A percentile compares a stretch with the other conserved stretches of the same genome.
Conservation (phyloP, 2,797 vertebrate genomes). For the Pelodytes ibericus region DNA sequence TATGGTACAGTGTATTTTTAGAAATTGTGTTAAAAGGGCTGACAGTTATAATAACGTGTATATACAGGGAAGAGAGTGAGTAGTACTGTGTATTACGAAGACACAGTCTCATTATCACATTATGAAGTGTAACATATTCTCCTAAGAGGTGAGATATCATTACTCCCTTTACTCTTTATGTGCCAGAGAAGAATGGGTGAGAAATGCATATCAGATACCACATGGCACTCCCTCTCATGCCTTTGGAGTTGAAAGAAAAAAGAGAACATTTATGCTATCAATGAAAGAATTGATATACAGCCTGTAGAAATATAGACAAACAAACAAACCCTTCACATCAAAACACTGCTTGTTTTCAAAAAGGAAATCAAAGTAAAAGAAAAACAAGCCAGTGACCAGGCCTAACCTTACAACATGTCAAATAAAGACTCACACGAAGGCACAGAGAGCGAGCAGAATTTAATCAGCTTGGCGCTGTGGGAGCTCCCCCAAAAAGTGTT, state of each 20-base stretch:
- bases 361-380: slow-evolving; percentile 49
- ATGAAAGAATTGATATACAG: background rate
- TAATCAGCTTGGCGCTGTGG: slow-evolving; percentile 59
- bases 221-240: background rate
- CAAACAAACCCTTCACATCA: slow-evolving; percentile 37
- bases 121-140: background rate
- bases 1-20: background rate
- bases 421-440: slow-evolving; percentile 42
- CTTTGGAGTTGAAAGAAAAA: background rate
- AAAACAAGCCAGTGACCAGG: slow-evolving; percentile 25
- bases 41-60: background rate
- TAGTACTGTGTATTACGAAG: background rate
- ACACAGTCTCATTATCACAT: background rate
- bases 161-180: background rate
- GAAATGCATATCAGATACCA: background rate
- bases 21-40: background rate
- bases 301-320: slow-evolving; percentile 48
- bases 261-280: background rate
- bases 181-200: background rate
- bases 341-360: slow-evolving; percentile 4
- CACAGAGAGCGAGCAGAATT: slow-evolving; percentile 60
- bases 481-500: slow-evolving; percentile 54
- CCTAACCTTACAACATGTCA: slow-evolving; percentile 51
- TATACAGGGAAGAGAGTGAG: background rate
- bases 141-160: background rate